A percentile compares a stretch with the other conserved stretches of the same genome.
Conservation (phyloP, 2,888 invertebrate genomes). For the Tenthredo amoena region DNA sequence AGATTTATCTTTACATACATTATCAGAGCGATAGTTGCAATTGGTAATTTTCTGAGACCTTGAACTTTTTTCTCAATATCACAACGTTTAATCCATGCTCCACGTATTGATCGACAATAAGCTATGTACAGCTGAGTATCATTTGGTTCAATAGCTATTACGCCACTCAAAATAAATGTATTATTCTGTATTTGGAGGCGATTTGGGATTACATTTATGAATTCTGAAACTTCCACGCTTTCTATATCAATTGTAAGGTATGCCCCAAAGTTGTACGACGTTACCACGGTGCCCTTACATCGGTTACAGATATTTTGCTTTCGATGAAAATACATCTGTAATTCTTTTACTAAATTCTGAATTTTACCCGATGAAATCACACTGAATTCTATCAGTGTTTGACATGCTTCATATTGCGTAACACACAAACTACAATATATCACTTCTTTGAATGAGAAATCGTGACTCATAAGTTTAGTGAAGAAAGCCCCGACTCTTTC, state of each 20-base stretch:
- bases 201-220: neutral
- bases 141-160: neutral
- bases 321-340: neutral
- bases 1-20: neutral
- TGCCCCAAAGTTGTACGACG: neutral
- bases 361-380: neutral
- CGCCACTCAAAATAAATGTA: neutral
- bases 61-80: neutral
- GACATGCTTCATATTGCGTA: neutral
- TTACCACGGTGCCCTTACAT: neutral
- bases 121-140: neutral
- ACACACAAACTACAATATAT: neutral
- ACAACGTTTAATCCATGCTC: neutral
- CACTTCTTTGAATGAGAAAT: neutral
- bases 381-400: neutral
- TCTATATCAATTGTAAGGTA: neutral
- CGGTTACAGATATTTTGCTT: neutral
- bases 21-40: neutral
- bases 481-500: neutral
- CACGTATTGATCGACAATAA: slow-evolving; percentile 14
- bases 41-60: neutral
- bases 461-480: neutral
- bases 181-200: neutral
- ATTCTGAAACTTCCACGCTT: neutral
- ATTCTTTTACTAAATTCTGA: neutral